These are phyloP conservation scores for Sturnus vulgaris DNA, from an alignment of 2,113 vertebrate genomes.

Conservation along the genomic window DNA sequence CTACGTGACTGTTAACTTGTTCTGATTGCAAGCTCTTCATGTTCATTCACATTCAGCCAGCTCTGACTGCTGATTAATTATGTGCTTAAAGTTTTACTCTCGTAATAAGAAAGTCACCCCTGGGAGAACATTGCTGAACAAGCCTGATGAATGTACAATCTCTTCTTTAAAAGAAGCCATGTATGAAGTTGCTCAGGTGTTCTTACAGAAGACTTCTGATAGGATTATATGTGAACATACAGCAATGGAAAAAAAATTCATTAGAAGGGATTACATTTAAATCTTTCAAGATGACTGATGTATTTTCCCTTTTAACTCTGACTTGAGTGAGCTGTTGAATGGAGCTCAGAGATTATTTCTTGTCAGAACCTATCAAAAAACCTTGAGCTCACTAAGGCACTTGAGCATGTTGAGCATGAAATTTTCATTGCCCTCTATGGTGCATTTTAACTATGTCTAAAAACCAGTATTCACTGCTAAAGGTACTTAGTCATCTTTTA, in stretches of 20 bases:
- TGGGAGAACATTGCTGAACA: background rate
- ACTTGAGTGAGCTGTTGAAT: slow-evolving; percentile 19
- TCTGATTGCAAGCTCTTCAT: background rate
- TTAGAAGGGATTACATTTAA: slow-evolving; percentile 40
- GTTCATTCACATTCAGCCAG: background rate
- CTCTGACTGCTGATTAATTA: background rate
- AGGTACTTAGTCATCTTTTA: background rate
- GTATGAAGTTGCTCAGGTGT: background rate
- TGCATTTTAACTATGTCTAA: background rate
- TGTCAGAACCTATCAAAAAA: slow-evolving; percentile 14
- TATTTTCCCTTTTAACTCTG: background rate
- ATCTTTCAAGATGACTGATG: background rate
- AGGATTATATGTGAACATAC: background rate
- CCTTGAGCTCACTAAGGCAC: background rate
- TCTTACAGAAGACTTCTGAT: background rate
- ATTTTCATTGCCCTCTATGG: background rate
- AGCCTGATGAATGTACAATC: background rate
- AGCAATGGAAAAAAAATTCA: slow-evolving; percentile 3
- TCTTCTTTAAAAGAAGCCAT: background rate
- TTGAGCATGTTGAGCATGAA: background rate
- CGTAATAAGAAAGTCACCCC: background rate
- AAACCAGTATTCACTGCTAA: background rate
- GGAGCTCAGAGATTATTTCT: slow-evolving; percentile 24
- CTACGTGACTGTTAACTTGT: background rate
- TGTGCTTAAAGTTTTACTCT: background rate